These are phyloP conservation scores for Lepus oiostolus DNA, from an alignment of 2,797 vertebrate species.

Conservation along the genomic window DNA sequence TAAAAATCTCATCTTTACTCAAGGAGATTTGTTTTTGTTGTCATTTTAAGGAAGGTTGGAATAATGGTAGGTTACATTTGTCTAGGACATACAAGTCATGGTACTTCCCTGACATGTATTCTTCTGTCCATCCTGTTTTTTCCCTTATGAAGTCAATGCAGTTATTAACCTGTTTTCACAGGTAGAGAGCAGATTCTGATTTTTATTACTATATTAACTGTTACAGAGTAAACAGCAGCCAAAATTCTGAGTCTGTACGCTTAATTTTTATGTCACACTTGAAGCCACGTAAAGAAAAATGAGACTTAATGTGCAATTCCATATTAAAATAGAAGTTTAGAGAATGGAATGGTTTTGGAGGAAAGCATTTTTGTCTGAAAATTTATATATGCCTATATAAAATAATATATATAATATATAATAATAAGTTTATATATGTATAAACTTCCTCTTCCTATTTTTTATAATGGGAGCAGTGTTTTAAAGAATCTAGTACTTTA, in stretches of 20 bases:
- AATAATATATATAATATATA: not conserved
- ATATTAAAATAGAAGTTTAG: not conserved
- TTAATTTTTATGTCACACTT: not conserved
- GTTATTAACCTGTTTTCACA: not conserved
- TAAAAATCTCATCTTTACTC: not conserved
- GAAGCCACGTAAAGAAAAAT: not conserved
- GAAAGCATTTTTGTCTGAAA: not conserved
- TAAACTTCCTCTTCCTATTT: not conserved
- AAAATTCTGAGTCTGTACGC: not conserved
- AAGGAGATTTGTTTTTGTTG: not conserved
- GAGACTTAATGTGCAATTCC: not conserved
- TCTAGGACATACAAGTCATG: not conserved
- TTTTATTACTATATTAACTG: not conserved
- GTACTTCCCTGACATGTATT: not conserved
- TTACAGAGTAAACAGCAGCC: not conserved
- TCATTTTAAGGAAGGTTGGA: not conserved
- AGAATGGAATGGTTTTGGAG: not conserved
- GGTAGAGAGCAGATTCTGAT: not conserved
- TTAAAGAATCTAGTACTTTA: not conserved
- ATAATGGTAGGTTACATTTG: not conserved
- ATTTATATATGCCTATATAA: not conserved
- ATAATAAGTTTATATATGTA: too few species aligned
- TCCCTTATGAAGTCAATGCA: not conserved
- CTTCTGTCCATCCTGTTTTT: not conserved
- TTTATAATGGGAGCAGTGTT: not conserved